Conservation (phyloP, 2,888 invertebrate genomes). For the Aphelenchoides bicaudatus region DNA sequence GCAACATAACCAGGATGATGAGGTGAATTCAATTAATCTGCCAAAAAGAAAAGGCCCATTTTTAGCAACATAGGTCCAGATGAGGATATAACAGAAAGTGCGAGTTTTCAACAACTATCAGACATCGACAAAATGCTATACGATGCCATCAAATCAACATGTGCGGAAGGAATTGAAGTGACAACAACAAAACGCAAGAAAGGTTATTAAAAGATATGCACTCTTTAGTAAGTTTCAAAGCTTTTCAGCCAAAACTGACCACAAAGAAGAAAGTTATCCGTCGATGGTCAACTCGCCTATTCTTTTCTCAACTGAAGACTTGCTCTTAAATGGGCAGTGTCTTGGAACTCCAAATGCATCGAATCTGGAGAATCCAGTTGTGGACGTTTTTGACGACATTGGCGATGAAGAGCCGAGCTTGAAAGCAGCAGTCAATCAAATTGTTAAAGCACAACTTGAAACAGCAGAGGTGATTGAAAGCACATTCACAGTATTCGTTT, state of each 20-base stretch:
- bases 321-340: too few species aligned
- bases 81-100: not conserved
- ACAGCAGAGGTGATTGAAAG: too few species aligned
- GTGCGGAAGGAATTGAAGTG: not conserved
- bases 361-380: too few species aligned
- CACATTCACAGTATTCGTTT: too few species aligned
- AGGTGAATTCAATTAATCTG: not conserved
- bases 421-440: not conserved
- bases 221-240: too few species aligned
- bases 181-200: not conserved
- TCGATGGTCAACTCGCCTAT: too few species aligned
- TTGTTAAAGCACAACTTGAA: slow-evolving; percentile 7
- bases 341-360: too few species aligned
- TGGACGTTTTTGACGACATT: too few species aligned
- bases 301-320: too few species aligned
- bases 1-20: slow-evolving; percentile 16
- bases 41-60: not conserved
- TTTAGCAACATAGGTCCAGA: slow-evolving; percentile 8
- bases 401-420: not conserved
- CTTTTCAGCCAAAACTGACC: too few species aligned
- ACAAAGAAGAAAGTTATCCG: too few species aligned
- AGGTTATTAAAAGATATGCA: too few species aligned
- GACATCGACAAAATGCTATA: slow-evolving; percentile 16
- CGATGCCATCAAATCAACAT: slow-evolving; percentile 1
- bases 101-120: slow-evolving; percentile 14